phyloP scores from a whole-genome alignment of 2,797 vertebrate species.

The Picus viridis region DNA sequence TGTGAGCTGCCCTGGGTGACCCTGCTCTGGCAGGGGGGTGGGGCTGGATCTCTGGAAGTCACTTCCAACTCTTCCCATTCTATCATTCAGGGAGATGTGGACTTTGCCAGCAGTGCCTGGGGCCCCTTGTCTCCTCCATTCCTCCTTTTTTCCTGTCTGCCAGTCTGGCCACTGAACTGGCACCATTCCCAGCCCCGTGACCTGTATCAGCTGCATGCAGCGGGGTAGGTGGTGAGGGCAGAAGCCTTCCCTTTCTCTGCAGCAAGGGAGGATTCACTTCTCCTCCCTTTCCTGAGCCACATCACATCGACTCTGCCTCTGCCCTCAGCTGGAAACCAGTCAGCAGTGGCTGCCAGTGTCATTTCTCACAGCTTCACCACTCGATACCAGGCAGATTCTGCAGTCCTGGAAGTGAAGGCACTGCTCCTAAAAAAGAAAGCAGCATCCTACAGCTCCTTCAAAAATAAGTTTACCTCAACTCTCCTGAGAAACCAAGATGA shows the following conservation, averaged over 20 bases:
- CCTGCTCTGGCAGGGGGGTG: no score
- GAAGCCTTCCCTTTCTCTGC: no score
- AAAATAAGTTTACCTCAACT: neutral
- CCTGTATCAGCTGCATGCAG: neutral
- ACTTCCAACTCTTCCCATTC: no score
- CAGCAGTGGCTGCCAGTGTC: neutral
- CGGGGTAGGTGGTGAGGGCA: no score
- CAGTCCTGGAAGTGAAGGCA: neutral
- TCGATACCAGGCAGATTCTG: neutral
- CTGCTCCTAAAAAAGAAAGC: neutral
- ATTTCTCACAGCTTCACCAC: neutral
- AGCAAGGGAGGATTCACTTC: no score
- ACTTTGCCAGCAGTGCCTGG: rapidly evolving
- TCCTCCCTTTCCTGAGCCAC: neutral
- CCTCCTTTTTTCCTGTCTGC: neutral
- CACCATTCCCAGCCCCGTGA: neutral
- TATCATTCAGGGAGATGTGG: neutral
- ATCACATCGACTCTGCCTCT: neutral
- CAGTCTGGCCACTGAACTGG: neutral
- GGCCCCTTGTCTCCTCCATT: neutral
- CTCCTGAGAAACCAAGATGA: neutral
- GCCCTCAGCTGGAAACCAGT: neutral
- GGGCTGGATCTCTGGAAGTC: no score
- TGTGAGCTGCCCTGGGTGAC: no score
- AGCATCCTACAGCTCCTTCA: neutral